Conservation (phyloP, 2,797 vertebrate genomes). For the Enteromius fasciolatus region DNA sequence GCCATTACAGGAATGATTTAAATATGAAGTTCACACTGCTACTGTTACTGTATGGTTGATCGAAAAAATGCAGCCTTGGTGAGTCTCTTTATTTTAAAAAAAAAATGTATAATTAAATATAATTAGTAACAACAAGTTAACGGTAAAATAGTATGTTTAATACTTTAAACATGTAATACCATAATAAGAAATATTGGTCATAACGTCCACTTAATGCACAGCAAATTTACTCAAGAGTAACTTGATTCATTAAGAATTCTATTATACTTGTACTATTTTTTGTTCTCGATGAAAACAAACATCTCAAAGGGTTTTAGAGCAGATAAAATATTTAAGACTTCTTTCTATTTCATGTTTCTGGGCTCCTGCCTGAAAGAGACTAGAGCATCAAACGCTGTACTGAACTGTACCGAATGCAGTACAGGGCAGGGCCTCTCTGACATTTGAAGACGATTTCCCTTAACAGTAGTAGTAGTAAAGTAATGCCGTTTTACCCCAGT, state of each 20-base stretch:
- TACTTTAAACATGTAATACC: neutral
- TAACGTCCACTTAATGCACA: neutral
- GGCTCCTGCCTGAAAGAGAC: conserved; percentile 1
- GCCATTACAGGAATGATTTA: neutral
- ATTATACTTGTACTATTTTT: neutral
- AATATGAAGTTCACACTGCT: neutral
- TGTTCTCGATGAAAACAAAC: neutral
- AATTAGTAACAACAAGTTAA: neutral
- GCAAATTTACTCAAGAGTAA: neutral
- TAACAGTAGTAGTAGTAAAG: conserved; percentile 59
- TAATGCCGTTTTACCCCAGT: conserved; percentile 85
- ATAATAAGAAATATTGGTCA: neutral
- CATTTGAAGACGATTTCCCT: conserved; percentile 1
- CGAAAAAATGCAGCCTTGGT: neutral
- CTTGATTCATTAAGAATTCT: neutral
- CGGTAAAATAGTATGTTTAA: neutral
- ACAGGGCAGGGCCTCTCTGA: neutral
- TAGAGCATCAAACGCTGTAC: conserved; percentile 5
- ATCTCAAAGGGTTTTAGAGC: neutral
- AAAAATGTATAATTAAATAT: too few relatives aligned
- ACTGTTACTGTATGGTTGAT: neutral
- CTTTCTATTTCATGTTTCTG: neutral
- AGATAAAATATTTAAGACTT: neutral
- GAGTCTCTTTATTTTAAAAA: neutral
- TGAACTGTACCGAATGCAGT: conserved; percentile 30